Conservation (phyloP, 2,113 vertebrate species). For the Phrynosoma blainvillii region DNA sequence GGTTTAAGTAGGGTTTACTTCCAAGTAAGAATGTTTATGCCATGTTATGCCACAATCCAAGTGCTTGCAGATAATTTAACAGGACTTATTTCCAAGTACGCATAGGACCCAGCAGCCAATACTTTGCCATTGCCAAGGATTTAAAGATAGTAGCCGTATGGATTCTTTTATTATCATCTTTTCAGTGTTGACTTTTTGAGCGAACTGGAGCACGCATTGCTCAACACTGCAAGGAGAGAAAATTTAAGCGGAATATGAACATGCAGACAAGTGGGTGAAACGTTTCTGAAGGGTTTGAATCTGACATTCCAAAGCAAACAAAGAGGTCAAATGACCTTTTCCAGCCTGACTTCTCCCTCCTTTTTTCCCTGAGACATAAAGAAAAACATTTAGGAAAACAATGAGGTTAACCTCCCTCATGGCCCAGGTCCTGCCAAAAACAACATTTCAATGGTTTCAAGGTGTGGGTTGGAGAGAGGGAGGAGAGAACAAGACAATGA, state of each 20-base stretch:
- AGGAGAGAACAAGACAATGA: conserved; percentile 50
- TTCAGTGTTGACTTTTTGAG: conserved; percentile 55
- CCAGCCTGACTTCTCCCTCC: conserved; percentile 61
- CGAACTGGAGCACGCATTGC: conserved; percentile 48
- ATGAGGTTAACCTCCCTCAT: conserved; percentile 73
- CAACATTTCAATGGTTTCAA: conserved; percentile 73
- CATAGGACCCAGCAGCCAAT: neutral
- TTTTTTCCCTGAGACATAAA: conserved; percentile 66
- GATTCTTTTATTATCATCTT: conserved; percentile 6
- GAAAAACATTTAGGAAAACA: conserved; percentile 77
- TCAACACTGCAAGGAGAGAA: conserved; percentile 63
- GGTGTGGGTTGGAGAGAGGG: conserved; percentile 48
- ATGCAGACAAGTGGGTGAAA: conserved; percentile 70
- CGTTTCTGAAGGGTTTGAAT: conserved; percentile 71
- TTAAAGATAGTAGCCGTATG: conserved; percentile 3
- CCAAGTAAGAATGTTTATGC: neutral
- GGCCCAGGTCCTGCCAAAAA: conserved; percentile 72
- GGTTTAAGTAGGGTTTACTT: neutral
- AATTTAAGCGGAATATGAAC: conserved; percentile 66
- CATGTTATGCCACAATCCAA: neutral
- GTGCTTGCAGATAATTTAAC: neutral
- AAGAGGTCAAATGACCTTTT: conserved; percentile 72
- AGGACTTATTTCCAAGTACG: neutral
- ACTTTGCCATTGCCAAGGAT: conserved; percentile 17
- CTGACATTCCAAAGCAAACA: conserved; percentile 73